These are phyloP conservation scores for Oscheius sp. DNA, from an alignment of 2,888 invertebrate genomes.

Conservation along the genomic window DNA sequence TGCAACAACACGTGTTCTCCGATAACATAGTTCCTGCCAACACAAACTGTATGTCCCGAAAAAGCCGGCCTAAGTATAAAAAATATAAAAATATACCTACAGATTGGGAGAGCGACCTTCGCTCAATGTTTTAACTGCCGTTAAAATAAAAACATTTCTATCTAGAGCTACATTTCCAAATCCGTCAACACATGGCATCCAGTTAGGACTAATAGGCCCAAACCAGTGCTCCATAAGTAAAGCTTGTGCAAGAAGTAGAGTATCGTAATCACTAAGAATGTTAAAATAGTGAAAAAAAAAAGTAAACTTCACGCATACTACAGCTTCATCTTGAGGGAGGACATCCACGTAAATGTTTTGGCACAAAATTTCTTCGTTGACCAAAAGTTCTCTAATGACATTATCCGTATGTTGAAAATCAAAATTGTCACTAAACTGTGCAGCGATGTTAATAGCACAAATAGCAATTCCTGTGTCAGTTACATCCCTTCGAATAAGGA, in stretches of 20 bases:
- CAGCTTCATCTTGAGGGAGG: constrained; percentile 37
- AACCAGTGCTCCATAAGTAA: constrained; percentile 55
- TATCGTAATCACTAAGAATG: constrained; percentile 49
- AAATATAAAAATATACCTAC: not conserved
- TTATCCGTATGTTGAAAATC: constrained; percentile 61
- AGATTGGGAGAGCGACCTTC: constrained; percentile 3
- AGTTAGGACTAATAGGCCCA: constrained; percentile 50
- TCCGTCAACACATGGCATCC: not conserved
- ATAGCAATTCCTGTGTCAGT: constrained; percentile 56
- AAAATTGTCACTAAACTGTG: constrained; percentile 64
- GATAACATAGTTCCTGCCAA: constrained; percentile 30
- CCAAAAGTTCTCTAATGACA: constrained; percentile 58
- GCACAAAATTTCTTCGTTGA: constrained; percentile 62
- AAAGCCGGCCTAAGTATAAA: constrained; percentile 14
- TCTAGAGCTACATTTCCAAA: not conserved
- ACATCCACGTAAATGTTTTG: constrained; percentile 63
- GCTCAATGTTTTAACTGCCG: not conserved
- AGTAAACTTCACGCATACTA: not conserved
- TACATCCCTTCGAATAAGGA: constrained; percentile 58
- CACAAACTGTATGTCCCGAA: constrained; percentile 24
- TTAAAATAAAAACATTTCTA: not conserved
- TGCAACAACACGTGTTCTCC: constrained; percentile 22
- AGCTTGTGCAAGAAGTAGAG: constrained; percentile 39
- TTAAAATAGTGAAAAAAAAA: not conserved
- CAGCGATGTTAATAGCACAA: constrained; percentile 54